These are phyloP conservation scores for Cremastinae sp. DNA, from an alignment of 2,888 invertebrate species.

Conservation along the genomic window DNA sequence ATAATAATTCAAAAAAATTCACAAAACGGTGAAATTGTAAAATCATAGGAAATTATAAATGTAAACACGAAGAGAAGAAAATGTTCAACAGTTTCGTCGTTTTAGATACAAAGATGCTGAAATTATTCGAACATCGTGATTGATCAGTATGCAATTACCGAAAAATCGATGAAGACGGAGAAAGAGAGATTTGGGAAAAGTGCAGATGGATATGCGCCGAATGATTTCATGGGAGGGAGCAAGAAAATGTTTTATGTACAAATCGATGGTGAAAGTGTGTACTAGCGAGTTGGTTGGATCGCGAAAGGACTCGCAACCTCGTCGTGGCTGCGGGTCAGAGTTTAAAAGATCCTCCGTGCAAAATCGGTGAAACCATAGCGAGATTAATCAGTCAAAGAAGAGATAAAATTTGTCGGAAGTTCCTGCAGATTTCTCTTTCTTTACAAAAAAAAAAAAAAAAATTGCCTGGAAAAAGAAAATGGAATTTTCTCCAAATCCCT, in stretches of 20 bases:
- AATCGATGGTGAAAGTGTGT: constrained; percentile 57
- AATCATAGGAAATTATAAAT: too few species aligned
- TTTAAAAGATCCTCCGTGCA: constrained; percentile 51
- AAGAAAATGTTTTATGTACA: constrained; percentile 32
- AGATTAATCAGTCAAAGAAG: constrained; percentile 45
- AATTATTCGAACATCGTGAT: background rate
- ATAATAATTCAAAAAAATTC: too few species aligned
- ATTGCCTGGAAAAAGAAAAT: constrained; percentile 13
- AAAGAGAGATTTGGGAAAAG: background rate
- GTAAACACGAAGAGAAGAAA: too few species aligned
- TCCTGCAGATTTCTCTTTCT: constrained; percentile 27
- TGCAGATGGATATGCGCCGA: too few species aligned
- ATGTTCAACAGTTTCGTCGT: too few species aligned
- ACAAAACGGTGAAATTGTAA: too few species aligned
- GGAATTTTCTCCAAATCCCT: constrained; percentile 13
- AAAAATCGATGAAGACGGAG: constrained; percentile 30
- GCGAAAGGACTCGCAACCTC: constrained; percentile 35
- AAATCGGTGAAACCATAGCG: constrained; percentile 48
- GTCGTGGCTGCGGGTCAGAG: constrained; percentile 48
- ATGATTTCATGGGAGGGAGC: constrained; percentile 1
- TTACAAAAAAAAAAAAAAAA: constrained; percentile 12
- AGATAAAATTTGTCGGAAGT: background rate
- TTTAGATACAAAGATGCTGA: background rate
- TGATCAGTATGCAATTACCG: constrained; percentile 31
- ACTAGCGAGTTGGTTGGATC: constrained; percentile 18